A percentile compares a stretch with the other conserved stretches of the same genome.
phyloP scores from a whole-genome alignment of 2,113 vertebrate genomes.

The Corydoras sp. region DNA sequence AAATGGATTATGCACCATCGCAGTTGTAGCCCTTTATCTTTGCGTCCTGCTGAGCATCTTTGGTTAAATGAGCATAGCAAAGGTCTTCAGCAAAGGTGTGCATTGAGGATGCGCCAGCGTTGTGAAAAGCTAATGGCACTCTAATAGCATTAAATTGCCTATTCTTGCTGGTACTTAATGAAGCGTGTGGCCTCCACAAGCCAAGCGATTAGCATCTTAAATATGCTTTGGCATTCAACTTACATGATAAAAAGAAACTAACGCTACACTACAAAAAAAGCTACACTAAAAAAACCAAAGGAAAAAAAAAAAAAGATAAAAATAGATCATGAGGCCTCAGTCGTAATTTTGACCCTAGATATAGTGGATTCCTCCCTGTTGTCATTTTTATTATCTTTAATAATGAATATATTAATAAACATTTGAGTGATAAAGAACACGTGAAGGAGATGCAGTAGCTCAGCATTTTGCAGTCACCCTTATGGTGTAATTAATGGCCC shows the following conservation, averaged over 20 bases:
- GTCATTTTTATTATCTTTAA: too few relatives aligned
- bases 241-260: not conserved
- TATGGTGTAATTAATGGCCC: conserved; percentile 46
- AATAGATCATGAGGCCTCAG: not conserved
- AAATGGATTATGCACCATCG: too few relatives aligned
- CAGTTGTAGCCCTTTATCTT: not conserved
- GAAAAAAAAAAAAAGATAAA: not conserved
- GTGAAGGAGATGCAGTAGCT: conserved; percentile 22
- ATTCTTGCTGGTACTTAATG: conserved; percentile 39
- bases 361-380: too few relatives aligned
- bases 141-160: conserved; percentile 46
- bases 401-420: too few relatives aligned
- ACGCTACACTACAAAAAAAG: not conserved
- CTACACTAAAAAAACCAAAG: too few relatives aligned
- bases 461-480: conserved; percentile 51
- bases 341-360: too few relatives aligned
- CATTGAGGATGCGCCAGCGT: conserved; percentile 39
- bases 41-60: not conserved
- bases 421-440: too few relatives aligned
- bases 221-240: conserved; percentile 31
- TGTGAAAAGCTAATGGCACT: conserved; percentile 25
- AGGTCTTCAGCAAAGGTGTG: conserved; percentile 30
- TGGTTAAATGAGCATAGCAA: conserved; percentile 24
- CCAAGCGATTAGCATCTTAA: conserved; percentile 46
- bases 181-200: conserved; percentile 38